Evolutionary conservation across 2,113 vertebrate species (phyloP), one percentile per base, ranked within the genome.

Genomic region (Mionectes macconnelli): DNA sequence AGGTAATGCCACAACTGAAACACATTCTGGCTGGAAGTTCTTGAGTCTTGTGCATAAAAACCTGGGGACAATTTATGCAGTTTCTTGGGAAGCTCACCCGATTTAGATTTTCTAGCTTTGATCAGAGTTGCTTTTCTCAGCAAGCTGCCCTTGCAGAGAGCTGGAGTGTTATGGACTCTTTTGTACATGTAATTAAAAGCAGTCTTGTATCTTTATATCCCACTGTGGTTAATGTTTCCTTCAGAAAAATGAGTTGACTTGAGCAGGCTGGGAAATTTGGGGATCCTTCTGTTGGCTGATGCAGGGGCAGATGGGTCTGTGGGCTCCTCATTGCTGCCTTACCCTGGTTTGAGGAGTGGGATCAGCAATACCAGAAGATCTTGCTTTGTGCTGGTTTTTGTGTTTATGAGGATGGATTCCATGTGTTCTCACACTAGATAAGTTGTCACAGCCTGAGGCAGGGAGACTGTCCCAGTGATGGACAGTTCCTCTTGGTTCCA

Each of bases 161-260:
- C 68, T 70, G 55, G 47, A 88, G 87, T 88, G 75, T 83, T 77
- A 77, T 0, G 0, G 42, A 14, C 59, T 85, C 82, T 33, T 96
- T 83, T 90, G 82, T 88, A 22, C 55, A 1, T 74, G 92, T 92
- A 95, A 94, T 93, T 94, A 95, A 94, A 87, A 94, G 59, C 90
- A 4, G 7, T 69, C 63, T 90, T 73, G 84, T 66, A 2, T 85
- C 72, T 80, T 60, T 75, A 25, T 86, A 57, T 45, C 92, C 70
- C 24, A 40, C 85, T 80, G 68, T 59, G 72, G 76, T 86, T 86
- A 88, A 27, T 3, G 28, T 80, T 94, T 80, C 64, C 7, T 77
- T 83, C 55, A 50, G 68, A 84, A 49, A 70, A 73, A 56, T 9
- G 82, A 22, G 16, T 64, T 76, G 42, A 35, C 44, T 84, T 72